These are phyloP conservation scores for Ceratosolen solmsi DNA, from an alignment of 1,140 invertebrate species.

Conservation along the genomic window DNA sequence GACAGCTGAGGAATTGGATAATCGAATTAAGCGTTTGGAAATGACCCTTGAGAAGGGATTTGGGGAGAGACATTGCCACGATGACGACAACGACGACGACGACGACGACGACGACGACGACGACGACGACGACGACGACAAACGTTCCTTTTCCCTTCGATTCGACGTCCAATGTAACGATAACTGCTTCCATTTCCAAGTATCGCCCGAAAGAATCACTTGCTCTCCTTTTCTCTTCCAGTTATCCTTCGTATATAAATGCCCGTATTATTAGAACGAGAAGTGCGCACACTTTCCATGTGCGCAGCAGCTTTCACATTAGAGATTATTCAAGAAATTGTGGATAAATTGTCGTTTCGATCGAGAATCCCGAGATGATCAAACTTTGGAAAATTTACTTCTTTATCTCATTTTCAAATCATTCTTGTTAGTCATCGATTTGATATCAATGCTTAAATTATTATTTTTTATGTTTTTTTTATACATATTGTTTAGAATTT, in stretches of 20 bases:
- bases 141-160: no score
- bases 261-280: constrained; percentile 53
- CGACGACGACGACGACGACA: background rate
- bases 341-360: background rate
- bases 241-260: constrained; percentile 54
- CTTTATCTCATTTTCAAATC: no score
- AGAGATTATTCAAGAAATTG: background rate
- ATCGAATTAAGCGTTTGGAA: constrained; percentile 58
- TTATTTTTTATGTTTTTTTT: no score
- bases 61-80: background rate
- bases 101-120: background rate
- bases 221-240: constrained; percentile 27
- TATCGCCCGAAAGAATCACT: constrained; percentile 36
- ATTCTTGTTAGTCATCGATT: no score
- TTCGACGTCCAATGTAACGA: constrained; percentile 50
- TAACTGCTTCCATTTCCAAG: constrained; percentile 54
- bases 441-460: no score
- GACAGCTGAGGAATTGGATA: constrained; percentile 42
- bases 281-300: background rate
- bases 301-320: background rate
- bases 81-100: background rate
- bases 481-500: no score
- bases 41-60: constrained; percentile 52
- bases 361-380: background rate
- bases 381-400: no score